phyloP scores from a whole-genome alignment of 2,888 invertebrate species.

The Eupithecia exiguata region DNA sequence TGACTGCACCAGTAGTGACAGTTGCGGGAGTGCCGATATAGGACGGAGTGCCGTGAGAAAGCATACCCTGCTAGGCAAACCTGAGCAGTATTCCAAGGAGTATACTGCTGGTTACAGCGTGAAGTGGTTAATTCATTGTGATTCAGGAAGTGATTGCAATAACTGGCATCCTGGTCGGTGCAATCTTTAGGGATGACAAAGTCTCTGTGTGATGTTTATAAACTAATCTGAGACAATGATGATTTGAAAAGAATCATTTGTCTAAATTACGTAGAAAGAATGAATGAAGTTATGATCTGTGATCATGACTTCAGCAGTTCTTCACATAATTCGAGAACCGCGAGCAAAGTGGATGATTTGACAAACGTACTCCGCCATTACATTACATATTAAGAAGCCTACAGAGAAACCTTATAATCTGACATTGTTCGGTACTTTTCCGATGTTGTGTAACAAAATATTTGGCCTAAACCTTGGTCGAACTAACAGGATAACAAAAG shows the following conservation, averaged over 20 bases:
- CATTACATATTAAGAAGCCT: constrained; percentile 1
- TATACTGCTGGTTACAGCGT: constrained; percentile 11
- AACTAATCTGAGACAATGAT: not conserved
- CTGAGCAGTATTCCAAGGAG: constrained; percentile 21
- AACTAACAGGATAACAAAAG: constrained; percentile 36
- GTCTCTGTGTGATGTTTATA: not conserved
- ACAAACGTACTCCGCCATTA: not conserved
- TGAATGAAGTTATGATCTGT: too few relatives aligned
- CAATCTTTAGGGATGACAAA: constrained; percentile 21
- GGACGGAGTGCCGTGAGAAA: constrained; percentile 51
- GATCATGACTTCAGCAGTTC: not conserved
- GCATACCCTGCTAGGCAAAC: constrained; percentile 21
- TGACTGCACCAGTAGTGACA: constrained; percentile 50
- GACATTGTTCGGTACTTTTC: constrained; percentile 7
- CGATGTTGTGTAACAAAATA: constrained; percentile 18
- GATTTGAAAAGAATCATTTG: not conserved
- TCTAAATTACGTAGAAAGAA: not conserved
- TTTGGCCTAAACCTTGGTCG: constrained; percentile 12
- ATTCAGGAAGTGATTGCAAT: constrained; percentile 29
- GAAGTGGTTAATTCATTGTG: not conserved
- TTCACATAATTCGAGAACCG: not conserved
- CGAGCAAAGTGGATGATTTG: not conserved
- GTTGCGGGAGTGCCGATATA: constrained; percentile 55
- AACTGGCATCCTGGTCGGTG: constrained; percentile 24
- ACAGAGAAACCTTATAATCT: constrained; percentile 20